phyloP scores from a whole-genome alignment of 1,140 invertebrate species.

The Rhopalosiphum maidis region DNA sequence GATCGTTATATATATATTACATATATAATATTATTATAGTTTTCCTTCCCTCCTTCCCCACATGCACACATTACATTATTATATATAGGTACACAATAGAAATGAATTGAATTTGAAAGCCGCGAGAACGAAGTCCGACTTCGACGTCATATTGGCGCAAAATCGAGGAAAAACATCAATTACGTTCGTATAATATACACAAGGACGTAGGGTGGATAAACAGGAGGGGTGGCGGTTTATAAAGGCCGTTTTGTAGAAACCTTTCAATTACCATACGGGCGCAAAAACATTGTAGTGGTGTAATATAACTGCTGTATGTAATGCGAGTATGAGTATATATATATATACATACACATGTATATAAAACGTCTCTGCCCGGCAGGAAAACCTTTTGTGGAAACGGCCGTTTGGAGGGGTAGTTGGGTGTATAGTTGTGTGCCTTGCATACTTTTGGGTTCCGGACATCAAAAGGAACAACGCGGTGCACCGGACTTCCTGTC shows the following conservation, averaged over 20 bases:
- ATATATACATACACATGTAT: not conserved
- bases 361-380: not conserved
- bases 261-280: constrained; percentile 29
- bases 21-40: not conserved
- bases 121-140: not conserved
- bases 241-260: constrained; percentile 40
- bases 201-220: not conserved
- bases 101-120: not conserved
- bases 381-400: constrained; percentile 17
- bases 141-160: not conserved
- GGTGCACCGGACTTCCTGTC: constrained; percentile 43
- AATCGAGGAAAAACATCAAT: constrained; percentile 1
- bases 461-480: constrained; percentile 43
- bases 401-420: not conserved
- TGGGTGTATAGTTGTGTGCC: not conserved
- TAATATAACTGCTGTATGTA: not conserved
- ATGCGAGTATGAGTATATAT: no score
- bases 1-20: not conserved
- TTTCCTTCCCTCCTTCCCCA: not conserved
- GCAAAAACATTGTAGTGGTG: constrained; percentile 3
- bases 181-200: not conserved
- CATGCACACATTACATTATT: not conserved
- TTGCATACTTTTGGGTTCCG: constrained; percentile 29
- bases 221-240: not conserved
- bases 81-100: not conserved